Evolutionary conservation across 2,888 invertebrate genomes (phyloP).

Genomic region (Tetheella fluctuosa): DNA sequence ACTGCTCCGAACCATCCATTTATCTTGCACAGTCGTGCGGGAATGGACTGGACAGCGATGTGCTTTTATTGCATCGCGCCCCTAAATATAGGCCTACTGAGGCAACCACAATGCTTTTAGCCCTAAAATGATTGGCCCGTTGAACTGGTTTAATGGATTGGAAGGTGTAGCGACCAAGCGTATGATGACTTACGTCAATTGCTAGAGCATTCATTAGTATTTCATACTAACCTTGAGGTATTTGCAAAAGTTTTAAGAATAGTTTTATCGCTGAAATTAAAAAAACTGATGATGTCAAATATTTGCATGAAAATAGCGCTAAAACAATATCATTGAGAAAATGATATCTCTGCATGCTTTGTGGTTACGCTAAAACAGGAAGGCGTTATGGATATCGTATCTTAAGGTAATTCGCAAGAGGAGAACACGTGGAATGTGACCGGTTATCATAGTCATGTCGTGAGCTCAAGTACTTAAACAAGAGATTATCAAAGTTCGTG

Average conservation of each 20-base stretch:
- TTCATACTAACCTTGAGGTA: slow-evolving; percentile 13
- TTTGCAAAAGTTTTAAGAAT: background rate
- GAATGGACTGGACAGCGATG: slow-evolving; percentile 77
- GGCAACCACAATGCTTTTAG: slow-evolving; percentile 69
- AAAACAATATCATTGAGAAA: background rate
- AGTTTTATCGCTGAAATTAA: background rate
- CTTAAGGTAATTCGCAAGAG: slow-evolving; percentile 39
- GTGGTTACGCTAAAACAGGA: background rate
- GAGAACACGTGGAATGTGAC: slow-evolving; percentile 54
- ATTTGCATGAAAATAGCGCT: background rate
- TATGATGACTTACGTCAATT: slow-evolving; percentile 23
- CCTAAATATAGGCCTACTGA: slow-evolving; percentile 80
- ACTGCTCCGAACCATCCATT: slow-evolving; percentile 71
- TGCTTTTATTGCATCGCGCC: slow-evolving; percentile 81
- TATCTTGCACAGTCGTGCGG: slow-evolving; percentile 83
- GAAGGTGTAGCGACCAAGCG: slow-evolving; percentile 29
- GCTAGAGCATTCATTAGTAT: slow-evolving; percentile 16
- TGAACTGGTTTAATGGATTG: slow-evolving; percentile 54
- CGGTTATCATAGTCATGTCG: slow-evolving; percentile 36
- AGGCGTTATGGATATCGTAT: background rate
- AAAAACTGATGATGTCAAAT: background rate
- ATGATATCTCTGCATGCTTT: background rate
- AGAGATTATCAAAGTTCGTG: too few species aligned
- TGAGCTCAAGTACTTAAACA: too few species aligned
- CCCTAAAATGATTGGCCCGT: slow-evolving; percentile 64